These are phyloP conservation scores for Numenius phaeopus DNA, from an alignment of 2,797 vertebrate species.

Conservation along the genomic window DNA sequence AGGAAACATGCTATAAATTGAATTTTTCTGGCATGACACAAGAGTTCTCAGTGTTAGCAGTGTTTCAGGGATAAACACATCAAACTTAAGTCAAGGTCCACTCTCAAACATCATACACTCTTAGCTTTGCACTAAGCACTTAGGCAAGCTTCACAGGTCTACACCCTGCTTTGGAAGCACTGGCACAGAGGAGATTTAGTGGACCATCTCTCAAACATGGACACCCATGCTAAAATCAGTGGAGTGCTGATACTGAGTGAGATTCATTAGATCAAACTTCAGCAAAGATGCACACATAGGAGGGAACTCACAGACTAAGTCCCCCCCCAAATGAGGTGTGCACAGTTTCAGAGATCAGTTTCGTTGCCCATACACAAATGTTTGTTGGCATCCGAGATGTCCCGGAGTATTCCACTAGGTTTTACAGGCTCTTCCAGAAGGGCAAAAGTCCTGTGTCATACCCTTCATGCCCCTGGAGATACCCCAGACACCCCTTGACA, in stretches of 20 bases:
- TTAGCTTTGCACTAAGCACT: background rate
- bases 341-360: background rate
- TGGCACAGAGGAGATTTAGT: background rate
- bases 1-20: background rate
- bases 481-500: background rate
- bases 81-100: background rate
- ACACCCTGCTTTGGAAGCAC: background rate
- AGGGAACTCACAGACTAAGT: background rate
- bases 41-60: background rate
- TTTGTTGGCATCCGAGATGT: background rate
- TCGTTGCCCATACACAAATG: fast-evolving
- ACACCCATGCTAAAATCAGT: background rate
- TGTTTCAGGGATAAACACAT: background rate
- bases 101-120: background rate
- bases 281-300: background rate
- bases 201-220: background rate
- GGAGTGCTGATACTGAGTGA: too few species aligned
- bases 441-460: background rate
- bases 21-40: background rate
- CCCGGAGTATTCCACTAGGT: background rate
- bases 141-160: background rate
- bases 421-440: background rate
- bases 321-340: fast-evolving
- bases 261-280: background rate
- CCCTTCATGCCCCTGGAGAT: background rate